phyloP scores from a whole-genome alignment of 2,797 vertebrate genomes.

The Octomys mimax region DNA sequence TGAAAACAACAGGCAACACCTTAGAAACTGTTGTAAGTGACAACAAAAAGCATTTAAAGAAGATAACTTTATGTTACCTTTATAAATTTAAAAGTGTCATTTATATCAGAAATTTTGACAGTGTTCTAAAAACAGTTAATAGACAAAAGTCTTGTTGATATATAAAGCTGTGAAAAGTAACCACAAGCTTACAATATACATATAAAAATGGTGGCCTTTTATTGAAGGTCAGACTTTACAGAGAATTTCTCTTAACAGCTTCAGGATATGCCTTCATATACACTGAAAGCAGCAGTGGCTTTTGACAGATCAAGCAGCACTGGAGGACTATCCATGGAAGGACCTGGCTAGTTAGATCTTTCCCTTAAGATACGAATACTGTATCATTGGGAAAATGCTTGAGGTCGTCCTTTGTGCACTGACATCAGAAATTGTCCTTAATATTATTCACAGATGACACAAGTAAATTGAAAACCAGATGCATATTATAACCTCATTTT shows the following conservation, averaged over 20 bases:
- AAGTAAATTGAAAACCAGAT: not conserved
- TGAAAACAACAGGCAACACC: not conserved
- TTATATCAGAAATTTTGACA: constrained; percentile 12
- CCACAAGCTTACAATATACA: not conserved
- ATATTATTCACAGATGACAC: constrained; percentile 12
- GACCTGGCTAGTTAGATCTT: not conserved
- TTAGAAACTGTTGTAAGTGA: not conserved
- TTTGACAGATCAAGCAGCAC: not conserved
- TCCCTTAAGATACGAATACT: not conserved
- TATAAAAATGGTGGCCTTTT: not conserved
- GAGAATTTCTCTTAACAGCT: not conserved
- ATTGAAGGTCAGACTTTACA: not conserved
- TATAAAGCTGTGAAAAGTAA: not conserved
- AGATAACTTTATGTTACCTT: not conserved
- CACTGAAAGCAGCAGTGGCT: not conserved
- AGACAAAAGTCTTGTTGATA: not conserved
- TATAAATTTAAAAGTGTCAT: constrained; percentile 19
- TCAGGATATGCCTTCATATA: not conserved
- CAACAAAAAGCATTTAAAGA: not conserved
- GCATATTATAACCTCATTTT: not conserved
- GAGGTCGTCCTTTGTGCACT: not conserved
- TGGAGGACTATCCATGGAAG: not conserved
- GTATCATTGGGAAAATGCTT: constrained; percentile 1
- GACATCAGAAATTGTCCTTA: not conserved
- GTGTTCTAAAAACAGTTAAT: constrained; percentile 5